Conservation (phyloP, 2,888 invertebrate species). For the Scrobipalpa costella region DNA sequence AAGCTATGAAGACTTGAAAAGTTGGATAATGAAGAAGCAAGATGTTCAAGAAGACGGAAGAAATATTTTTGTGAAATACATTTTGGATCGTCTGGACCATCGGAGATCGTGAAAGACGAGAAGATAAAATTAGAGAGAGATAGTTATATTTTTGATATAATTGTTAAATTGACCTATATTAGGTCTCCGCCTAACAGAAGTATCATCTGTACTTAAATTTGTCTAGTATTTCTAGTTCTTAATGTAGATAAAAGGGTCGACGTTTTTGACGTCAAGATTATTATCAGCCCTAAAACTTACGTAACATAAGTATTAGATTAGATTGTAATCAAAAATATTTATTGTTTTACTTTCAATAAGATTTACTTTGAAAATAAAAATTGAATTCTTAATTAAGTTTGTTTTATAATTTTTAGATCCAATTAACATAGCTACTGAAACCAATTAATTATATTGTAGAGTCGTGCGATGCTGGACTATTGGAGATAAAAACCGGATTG, state of each 20-base stretch:
- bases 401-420: constrained; percentile 3
- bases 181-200: constrained; percentile 66
- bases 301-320: constrained; percentile 14
- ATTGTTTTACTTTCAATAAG: constrained; percentile 50
- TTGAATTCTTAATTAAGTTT: not conserved
- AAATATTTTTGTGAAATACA: not conserved
- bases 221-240: constrained; percentile 48
- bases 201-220: constrained; percentile 62
- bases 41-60: not conserved
- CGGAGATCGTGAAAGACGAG: too few species aligned
- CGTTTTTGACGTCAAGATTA: not conserved
- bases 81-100: too few species aligned
- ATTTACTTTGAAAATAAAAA: constrained; percentile 2
- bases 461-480: not conserved
- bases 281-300: not conserved
- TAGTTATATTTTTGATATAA: not conserved
- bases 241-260: not conserved
- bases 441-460: constrained; percentile 1
- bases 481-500: too few species aligned
- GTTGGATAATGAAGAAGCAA: not conserved
- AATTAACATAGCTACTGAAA: not conserved
- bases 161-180: constrained; percentile 51
- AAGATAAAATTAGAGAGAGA: not conserved
- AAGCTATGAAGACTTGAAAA: not conserved
- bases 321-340: constrained; percentile 47